Evolutionary conservation across 2,888 invertebrate genomes (phyloP).

Genomic region (Escarpia spicata): DNA sequence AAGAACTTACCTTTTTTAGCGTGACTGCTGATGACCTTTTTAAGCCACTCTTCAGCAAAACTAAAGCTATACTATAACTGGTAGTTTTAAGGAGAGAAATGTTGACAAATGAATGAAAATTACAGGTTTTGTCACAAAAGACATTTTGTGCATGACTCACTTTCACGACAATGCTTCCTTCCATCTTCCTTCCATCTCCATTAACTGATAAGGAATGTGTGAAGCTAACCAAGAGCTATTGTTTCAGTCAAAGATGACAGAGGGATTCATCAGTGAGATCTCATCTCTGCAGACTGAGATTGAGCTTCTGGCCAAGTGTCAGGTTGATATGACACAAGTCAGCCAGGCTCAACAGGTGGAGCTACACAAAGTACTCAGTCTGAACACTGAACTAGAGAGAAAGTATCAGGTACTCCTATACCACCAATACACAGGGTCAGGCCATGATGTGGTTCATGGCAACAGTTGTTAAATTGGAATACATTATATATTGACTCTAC

Average conservation of each 20-base stretch:
- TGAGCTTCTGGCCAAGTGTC: slow-evolving; percentile 52
- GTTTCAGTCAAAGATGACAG: slow-evolving; percentile 54
- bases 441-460: no score
- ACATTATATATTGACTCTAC: not conserved
- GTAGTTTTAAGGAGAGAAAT: not conserved
- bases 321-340: slow-evolving; percentile 51
- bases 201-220: not conserved
- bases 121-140: no score
- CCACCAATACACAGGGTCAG: not conserved
- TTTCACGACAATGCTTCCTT: not conserved
- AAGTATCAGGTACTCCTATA: slow-evolving; percentile 45
- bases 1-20: no score
- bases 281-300: slow-evolving; percentile 56
- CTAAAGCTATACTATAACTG: no score
- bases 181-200: not conserved
- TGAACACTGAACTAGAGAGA: slow-evolving; percentile 48
- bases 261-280: slow-evolving; percentile 58
- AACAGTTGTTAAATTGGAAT: not conserved
- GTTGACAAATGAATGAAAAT: no score
- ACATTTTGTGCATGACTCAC: no score
- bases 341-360: slow-evolving; percentile 53
- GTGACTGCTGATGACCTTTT: no score
- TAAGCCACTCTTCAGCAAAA: no score
- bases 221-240: not conserved
- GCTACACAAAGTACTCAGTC: slow-evolving; percentile 36